These are phyloP conservation scores for Xenopus petersii DNA, from an alignment of 2,797 vertebrate species.

Conservation along the genomic window DNA sequence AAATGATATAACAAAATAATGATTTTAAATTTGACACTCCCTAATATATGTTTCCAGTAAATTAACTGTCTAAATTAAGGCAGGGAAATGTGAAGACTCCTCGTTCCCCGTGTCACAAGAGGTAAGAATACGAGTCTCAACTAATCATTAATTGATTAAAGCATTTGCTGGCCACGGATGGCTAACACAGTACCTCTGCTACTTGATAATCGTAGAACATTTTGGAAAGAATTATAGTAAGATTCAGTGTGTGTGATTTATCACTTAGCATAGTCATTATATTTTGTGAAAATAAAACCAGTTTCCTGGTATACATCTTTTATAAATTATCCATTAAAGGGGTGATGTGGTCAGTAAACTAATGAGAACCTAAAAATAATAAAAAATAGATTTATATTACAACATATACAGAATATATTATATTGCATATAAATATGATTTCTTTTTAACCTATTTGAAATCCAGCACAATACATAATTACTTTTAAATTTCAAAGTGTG, in stretches of 20 bases:
- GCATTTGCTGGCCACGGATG: slow-evolving; percentile 27
- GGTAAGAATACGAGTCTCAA: slow-evolving; percentile 32
- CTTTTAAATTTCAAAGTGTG: too few species aligned
- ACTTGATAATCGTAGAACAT: slow-evolving; percentile 8
- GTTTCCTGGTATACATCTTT: too few species aligned
- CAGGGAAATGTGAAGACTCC: slow-evolving; percentile 32
- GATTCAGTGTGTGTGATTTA: slow-evolving; percentile 21
- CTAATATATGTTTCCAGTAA: slow-evolving; percentile 48
- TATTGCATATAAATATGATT: too few species aligned
- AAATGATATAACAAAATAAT: slow-evolving; percentile 32
- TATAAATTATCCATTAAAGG: too few species aligned
- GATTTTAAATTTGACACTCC: slow-evolving; percentile 43
- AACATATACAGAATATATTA: too few species aligned
- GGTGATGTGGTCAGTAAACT: too few species aligned
- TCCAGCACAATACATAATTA: too few species aligned
- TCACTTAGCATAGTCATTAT: slow-evolving; percentile 17
- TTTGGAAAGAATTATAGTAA: slow-evolving; percentile 22
- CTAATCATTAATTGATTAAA: slow-evolving; percentile 41
- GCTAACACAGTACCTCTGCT: slow-evolving; percentile 24
- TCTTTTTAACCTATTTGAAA: too few species aligned
- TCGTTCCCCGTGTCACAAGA: slow-evolving; percentile 27
- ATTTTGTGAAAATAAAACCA: neutral
- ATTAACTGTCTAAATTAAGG: slow-evolving; percentile 44
- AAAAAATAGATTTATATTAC: too few species aligned
- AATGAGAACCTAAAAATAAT: too few species aligned